Evolutionary conservation across 1,140 invertebrate genomes (phyloP).

Genomic region (Chionoecetes opilio): DNA sequence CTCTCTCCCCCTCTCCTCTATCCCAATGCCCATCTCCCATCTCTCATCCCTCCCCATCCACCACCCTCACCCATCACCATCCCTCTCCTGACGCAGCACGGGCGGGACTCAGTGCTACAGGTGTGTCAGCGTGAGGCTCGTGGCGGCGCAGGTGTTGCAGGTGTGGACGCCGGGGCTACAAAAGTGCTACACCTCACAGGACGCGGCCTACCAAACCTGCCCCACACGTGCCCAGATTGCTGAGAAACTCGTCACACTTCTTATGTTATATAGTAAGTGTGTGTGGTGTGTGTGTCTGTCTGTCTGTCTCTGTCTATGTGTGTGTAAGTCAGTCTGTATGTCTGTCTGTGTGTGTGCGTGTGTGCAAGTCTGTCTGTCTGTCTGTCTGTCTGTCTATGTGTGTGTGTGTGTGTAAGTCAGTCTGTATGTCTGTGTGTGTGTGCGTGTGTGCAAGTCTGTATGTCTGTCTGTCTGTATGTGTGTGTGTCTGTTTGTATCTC

Average conservation of each 20-base stretch:
- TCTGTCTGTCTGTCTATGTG: too few relatives aligned
- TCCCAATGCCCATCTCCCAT: neutral
- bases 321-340: too few relatives aligned
- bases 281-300: neutral
- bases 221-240: conserved; percentile 56
- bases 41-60: neutral
- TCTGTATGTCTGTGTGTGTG: too few relatives aligned
- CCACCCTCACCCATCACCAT: neutral
- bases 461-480: too few relatives aligned
- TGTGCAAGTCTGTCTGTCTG: too few relatives aligned
- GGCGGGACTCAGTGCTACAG: conserved; percentile 43
- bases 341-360: too few relatives aligned
- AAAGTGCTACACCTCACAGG: conserved; percentile 76
- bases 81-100: conserved; percentile 33
- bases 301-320: too few relatives aligned
- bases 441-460: too few relatives aligned
- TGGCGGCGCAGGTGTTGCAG: conserved; percentile 58
- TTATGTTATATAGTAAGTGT: conserved; percentile 80
- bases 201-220: conserved; percentile 73
- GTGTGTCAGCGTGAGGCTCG: conserved; percentile 41
- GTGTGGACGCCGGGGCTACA: conserved; percentile 75
- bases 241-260: conserved; percentile 45
- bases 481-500: too few relatives aligned
- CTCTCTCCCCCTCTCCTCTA: neutral
- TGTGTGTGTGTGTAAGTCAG: too few relatives aligned